Evolutionary conservation across 2,888 invertebrate genomes (phyloP).

Genomic region (Rhopalosiphum nymphaeae): DNA sequence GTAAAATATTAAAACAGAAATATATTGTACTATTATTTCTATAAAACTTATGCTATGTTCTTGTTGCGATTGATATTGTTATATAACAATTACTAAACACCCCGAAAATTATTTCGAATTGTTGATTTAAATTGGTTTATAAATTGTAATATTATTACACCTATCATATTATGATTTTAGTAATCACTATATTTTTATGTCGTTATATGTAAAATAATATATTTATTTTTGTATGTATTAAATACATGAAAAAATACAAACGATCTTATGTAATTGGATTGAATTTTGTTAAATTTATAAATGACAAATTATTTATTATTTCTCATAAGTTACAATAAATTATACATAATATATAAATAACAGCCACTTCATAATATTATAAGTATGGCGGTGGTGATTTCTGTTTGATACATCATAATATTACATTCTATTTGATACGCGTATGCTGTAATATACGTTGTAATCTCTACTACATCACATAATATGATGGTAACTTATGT

Average conservation of each 20-base stretch:
- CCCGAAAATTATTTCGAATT: neutral
- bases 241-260: neutral
- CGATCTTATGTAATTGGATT: no score
- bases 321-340: neutral
- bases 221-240: neutral
- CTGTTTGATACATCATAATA: neutral
- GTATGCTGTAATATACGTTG: neutral
- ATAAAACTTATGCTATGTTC: neutral
- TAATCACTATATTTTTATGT: neutral
- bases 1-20: neutral
- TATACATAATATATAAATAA: neutral
- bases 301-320: neutral
- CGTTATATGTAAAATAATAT: no score
- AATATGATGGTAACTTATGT: neutral
- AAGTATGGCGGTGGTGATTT: neutral
- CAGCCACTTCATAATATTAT: neutral
- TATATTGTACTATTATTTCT: neutral
- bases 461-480: neutral
- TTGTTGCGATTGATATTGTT: neutral
- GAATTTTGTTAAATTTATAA: neutral
- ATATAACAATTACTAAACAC: neutral
- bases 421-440: no score
- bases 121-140: neutral
- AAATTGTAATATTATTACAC: neutral
- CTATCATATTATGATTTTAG: neutral